These are phyloP conservation scores for Pandion haliaetus DNA, from an alignment of 2,113 vertebrate genomes.

Conservation along the genomic window DNA sequence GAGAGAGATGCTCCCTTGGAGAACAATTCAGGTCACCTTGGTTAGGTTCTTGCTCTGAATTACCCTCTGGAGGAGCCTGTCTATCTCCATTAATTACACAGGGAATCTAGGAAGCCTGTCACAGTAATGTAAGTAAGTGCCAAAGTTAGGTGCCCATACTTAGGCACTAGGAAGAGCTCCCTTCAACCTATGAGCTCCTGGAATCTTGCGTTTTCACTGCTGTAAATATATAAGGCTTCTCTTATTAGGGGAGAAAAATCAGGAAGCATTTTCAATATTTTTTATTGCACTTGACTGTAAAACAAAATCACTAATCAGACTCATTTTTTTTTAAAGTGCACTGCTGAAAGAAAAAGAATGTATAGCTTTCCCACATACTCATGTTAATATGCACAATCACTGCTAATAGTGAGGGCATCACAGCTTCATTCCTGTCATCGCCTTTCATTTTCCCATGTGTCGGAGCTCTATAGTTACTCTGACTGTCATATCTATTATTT, in stretches of 20 bases:
- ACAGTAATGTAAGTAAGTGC: not conserved
- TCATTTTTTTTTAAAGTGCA: not conserved
- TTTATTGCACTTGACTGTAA: not conserved
- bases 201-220: not conserved
- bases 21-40: conserved; percentile 15
- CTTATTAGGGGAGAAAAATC: not conserved
- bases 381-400: not conserved
- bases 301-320: not conserved
- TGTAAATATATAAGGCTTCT: not conserved
- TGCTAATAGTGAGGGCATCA: not conserved
- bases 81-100: not conserved
- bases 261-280: not conserved
- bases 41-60: not conserved
- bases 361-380: not conserved
- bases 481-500: conserved; percentile 11
- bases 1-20: not conserved
- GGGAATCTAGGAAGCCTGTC: not conserved
- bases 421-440: not conserved
- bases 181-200: not conserved
- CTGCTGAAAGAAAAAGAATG: not conserved
- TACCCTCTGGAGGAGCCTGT: not conserved
- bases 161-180: not conserved
- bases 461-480: not conserved
- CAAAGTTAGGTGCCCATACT: not conserved
- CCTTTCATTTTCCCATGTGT: not conserved